Evolutionary conservation across 1,140 invertebrate species (phyloP).

Genomic region (Agrilus planipennis): DNA sequence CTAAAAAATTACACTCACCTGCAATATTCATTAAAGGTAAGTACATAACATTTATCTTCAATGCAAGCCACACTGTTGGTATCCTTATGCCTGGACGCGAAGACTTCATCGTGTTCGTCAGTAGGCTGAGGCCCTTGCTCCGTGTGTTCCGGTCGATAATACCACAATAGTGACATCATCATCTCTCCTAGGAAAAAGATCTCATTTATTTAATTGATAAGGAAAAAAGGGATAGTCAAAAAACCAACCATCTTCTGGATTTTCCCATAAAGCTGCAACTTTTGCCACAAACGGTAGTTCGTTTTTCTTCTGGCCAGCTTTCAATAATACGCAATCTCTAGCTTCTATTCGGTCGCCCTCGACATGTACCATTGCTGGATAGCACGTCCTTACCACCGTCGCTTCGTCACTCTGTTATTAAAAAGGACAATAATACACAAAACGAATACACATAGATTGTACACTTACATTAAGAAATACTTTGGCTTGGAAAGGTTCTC

Average conservation of each 20-base stretch:
- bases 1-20: slow-evolving; percentile 47
- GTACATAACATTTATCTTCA: slow-evolving; percentile 94
- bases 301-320: slow-evolving; percentile 67
- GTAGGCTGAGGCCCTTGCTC: slow-evolving; percentile 67
- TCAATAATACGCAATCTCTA: slow-evolving; percentile 79
- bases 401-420: slow-evolving; percentile 71
- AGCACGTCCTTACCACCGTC: slow-evolving; percentile 64
- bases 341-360: slow-evolving; percentile 76
- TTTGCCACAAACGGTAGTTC: slow-evolving; percentile 91
- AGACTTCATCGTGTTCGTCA: slow-evolving; percentile 83
- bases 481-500: slow-evolving; percentile 67
- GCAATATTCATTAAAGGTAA: slow-evolving; percentile 95
- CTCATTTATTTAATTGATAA: background rate
- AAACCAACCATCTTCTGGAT: slow-evolving; percentile 74
- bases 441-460: background rate
- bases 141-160: slow-evolving; percentile 94
- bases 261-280: slow-evolving; percentile 87
- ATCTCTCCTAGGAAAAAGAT: slow-evolving; percentile 65
- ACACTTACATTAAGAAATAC: slow-evolving; percentile 76
- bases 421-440: slow-evolving; percentile 13
- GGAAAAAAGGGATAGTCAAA: background rate
- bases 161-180: slow-evolving; percentile 95
- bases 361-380: slow-evolving; percentile 74
- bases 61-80: slow-evolving; percentile 94
- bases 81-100: slow-evolving; percentile 88